Percentiles rank a stretch among this genome's conserved stretches.
phyloP scores from a whole-genome alignment of 2,888 invertebrate genomes.

The Ditula angustiorana region DNA sequence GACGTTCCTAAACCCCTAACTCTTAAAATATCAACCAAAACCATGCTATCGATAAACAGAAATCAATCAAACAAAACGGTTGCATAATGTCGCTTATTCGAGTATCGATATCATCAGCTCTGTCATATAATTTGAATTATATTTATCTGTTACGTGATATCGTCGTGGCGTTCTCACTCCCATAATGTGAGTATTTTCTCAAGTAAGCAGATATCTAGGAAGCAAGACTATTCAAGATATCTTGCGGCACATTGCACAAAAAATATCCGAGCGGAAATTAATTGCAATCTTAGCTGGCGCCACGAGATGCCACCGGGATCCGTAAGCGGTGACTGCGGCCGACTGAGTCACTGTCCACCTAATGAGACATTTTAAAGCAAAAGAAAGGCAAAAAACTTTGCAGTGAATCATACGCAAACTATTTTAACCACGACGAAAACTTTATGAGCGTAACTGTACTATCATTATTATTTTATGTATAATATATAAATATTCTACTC shows the following conservation, averaged over 20 bases:
- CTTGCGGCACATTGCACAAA: neutral
- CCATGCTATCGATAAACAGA: neutral
- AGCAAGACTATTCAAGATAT: neutral
- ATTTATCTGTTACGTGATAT: neutral
- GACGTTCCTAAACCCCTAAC: constrained; percentile 1
- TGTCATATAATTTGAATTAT: neutral
- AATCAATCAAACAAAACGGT: neutral
- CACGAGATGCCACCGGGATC: constrained; percentile 32
- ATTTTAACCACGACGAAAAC: constrained; percentile 2
- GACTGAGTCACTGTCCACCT: constrained; percentile 35
- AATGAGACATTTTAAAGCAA: constrained; percentile 34
- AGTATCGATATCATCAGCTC: neutral
- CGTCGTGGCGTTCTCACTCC: neutral
- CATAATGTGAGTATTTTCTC: neutral
- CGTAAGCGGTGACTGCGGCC: constrained; percentile 28
- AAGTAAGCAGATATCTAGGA: neutral
- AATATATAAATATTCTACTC: no score
- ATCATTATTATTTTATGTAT: no score
- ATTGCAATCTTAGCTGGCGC: constrained; percentile 33
- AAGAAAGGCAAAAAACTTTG: constrained; percentile 21
- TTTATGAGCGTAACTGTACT: neutral
- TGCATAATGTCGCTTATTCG: neutral
- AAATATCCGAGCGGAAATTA: constrained; percentile 27
- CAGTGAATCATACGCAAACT: constrained; percentile 23
- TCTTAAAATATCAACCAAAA: constrained; percentile 7